Conservation (phyloP, 2,888 invertebrate genomes). For the Papilio gigon region DNA sequence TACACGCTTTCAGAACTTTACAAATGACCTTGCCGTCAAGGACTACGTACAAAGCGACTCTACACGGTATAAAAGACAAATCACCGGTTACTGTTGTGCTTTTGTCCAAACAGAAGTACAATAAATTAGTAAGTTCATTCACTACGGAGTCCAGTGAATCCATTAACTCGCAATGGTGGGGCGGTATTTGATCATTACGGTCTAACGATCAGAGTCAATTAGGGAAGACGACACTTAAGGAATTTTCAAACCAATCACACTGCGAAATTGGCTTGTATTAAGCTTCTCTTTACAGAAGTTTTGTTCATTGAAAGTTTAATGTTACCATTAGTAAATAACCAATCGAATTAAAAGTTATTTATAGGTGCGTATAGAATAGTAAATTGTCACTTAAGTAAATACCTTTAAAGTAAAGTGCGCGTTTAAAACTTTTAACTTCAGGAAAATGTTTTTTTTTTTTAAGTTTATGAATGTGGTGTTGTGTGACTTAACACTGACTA, state of each 20-base stretch:
- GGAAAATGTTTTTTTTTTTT: too few species aligned
- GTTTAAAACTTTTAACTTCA: too few species aligned
- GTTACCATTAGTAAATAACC: constrained; percentile 18
- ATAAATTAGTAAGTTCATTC: constrained; percentile 27
- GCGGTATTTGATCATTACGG: constrained; percentile 36
- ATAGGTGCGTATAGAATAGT: not conserved
- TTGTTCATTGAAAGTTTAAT: constrained; percentile 28
- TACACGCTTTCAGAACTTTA: not conserved
- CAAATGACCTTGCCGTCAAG: constrained; percentile 13
- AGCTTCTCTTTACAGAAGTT: constrained; percentile 27
- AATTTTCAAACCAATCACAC: constrained; percentile 38
- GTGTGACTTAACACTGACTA: too few species aligned
- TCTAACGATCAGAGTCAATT: constrained; percentile 39
- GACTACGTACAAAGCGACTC: not conserved
- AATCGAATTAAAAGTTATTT: not conserved
- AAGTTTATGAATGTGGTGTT: too few species aligned
- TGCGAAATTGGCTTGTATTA: constrained; percentile 34
- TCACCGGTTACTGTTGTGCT: constrained; percentile 10
- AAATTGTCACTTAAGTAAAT: not conserved
- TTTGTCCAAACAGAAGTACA: constrained; percentile 15
- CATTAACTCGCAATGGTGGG: constrained; percentile 33
- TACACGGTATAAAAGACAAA: not conserved
- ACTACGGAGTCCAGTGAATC: constrained; percentile 27
- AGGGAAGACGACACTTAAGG: constrained; percentile 35
- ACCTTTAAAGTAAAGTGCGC: too few species aligned